These are phyloP conservation scores for Synergus japonicus DNA, from an alignment of 2,888 invertebrate species.

Conservation along the genomic window DNA sequence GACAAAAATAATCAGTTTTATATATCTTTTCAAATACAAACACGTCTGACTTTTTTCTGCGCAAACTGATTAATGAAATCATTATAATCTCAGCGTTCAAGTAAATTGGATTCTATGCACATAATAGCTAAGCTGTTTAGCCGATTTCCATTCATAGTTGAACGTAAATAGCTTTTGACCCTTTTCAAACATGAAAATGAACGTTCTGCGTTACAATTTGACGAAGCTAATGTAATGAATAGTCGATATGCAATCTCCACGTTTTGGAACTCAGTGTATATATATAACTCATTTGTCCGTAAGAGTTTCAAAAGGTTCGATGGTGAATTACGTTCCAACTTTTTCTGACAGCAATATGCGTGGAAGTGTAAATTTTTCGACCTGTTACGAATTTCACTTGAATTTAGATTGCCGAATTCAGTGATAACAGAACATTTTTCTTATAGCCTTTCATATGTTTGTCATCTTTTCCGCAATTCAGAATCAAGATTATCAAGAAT, in stretches of 20 bases:
- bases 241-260: no score
- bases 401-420: not conserved
- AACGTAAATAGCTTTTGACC: not conserved
- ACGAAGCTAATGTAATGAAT: no score
- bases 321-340: no score
- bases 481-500: constrained; percentile 37
- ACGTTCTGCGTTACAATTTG: not conserved
- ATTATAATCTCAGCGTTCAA: not conserved
- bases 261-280: no score
- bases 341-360: not conserved
- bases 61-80: not conserved
- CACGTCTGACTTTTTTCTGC: not conserved
- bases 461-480: constrained; percentile 38
- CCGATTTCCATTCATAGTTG: not conserved
- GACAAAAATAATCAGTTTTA: not conserved
- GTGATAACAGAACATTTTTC: constrained; percentile 44
- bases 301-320: no score
- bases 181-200: not conserved
- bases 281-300: no score
- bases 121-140: not conserved
- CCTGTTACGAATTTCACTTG: constrained; percentile 28
- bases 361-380: constrained; percentile 35
- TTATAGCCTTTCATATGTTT: constrained; percentile 33
- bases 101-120: not conserved
- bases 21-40: not conserved